A percentile compares a stretch with the other conserved stretches of the same genome.
Evolutionary conservation across 2,888 invertebrate genomes (phyloP).

Genomic region (Leistus spinibarbis): DNA sequence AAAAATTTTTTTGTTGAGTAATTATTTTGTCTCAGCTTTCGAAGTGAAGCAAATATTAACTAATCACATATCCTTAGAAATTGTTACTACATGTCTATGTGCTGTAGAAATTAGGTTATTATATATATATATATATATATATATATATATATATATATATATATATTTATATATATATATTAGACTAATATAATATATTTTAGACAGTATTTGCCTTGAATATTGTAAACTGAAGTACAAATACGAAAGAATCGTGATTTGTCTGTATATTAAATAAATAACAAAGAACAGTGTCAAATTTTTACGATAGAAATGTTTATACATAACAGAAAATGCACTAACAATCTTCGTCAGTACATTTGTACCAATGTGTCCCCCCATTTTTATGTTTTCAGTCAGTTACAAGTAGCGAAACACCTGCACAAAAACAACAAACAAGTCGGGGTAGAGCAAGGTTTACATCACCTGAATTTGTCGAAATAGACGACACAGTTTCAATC

Average conservation of each 20-base stretch:
- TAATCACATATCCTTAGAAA: neutral
- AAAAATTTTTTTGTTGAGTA: neutral
- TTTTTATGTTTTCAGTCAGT: neutral
- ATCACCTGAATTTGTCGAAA: constrained; percentile 49
- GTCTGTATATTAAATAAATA: too few species aligned
- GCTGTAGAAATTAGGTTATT: neutral
- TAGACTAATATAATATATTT: too few species aligned
- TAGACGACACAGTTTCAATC: constrained; percentile 40
- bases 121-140: neutral
- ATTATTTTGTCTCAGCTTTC: neutral
- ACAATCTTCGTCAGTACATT: constrained; percentile 12
- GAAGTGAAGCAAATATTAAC: neutral
- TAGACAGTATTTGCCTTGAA: too few species aligned
- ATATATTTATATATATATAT: too few species aligned
- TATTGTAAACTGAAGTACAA: too few species aligned
- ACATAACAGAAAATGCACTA: neutral
- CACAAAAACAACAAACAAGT: constrained; percentile 45
- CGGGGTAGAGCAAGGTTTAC: constrained; percentile 53
- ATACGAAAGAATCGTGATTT: too few species aligned
- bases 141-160: too few species aligned
- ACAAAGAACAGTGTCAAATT: neutral
- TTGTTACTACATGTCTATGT: neutral
- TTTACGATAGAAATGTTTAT: neutral
- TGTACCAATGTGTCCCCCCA: constrained; percentile 4
- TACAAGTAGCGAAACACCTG: constrained; percentile 45